Conservation (phyloP, 1,140 invertebrate genomes). For the Atta cephalotes region DNA sequence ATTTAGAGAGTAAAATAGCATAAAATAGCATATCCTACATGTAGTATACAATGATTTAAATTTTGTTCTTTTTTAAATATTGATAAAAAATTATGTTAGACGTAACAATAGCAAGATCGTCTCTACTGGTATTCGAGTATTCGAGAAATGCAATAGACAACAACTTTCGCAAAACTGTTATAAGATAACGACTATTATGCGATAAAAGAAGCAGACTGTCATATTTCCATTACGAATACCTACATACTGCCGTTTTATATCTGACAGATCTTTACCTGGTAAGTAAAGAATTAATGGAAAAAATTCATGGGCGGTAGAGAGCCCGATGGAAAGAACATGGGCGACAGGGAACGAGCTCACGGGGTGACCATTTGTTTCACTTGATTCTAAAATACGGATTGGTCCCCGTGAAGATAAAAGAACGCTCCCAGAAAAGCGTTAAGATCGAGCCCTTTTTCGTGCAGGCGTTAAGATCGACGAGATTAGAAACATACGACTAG, state of each 20-base stretch:
- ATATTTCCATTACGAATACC: neutral
- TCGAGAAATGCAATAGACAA: neutral
- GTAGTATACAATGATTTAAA: too few relatives aligned
- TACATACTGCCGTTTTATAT: neutral
- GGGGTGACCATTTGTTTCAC: constrained; percentile 36
- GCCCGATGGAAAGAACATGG: neutral
- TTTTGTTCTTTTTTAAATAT: neutral
- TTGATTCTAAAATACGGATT: constrained; percentile 57
- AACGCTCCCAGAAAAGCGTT: constrained; percentile 15
- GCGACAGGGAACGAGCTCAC: neutral
- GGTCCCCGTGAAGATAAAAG: constrained; percentile 32
- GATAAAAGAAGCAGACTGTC: neutral
- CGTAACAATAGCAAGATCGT: neutral
- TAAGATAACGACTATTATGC: neutral
- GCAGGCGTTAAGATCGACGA: constrained; percentile 55
- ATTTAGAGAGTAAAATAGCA: neutral
- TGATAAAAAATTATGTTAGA: neutral
- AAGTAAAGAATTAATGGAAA: constrained; percentile 20
- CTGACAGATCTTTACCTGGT: neutral
- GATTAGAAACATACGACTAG: constrained; percentile 48
- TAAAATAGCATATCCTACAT: too few relatives aligned
- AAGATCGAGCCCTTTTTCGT: constrained; percentile 51
- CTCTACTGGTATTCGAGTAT: neutral
- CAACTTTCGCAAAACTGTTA: neutral
- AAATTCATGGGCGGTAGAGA: constrained; percentile 10